These are phyloP conservation scores for Amblyopsis rosae DNA, from an alignment of 2,113 vertebrate genomes.

Conservation along the genomic window DNA sequence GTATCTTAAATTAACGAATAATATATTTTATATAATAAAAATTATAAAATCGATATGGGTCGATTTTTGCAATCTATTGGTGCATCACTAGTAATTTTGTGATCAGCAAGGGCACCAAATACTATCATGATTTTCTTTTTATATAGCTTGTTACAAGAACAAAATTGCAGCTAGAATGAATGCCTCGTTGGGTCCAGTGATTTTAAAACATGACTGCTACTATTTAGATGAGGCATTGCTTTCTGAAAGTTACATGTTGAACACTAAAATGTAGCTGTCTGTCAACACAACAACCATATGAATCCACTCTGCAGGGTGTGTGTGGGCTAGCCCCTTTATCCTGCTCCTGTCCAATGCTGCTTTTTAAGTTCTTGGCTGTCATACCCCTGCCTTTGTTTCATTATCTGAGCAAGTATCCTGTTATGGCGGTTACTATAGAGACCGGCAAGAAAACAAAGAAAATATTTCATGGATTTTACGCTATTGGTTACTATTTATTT, in stretches of 20 bases:
- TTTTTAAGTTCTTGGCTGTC: constrained; percentile 51
- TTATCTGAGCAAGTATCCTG: constrained; percentile 70
- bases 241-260: constrained; percentile 21
- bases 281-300: neutral
- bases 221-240: neutral
- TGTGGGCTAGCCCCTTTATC: constrained; percentile 27
- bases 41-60: no score
- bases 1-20: no score
- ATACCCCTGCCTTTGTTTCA: constrained; percentile 64
- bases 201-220: constrained; percentile 11
- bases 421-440: constrained; percentile 69
- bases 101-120: neutral
- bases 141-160: neutral
- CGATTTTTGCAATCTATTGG: no score
- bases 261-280: constrained; percentile 12
- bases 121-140: neutral
- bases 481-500: constrained; percentile 24
- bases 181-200: neutral
- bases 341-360: constrained; percentile 34
- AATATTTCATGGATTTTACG: constrained; percentile 40
- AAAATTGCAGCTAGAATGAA: constrained; percentile 4
- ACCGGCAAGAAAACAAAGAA: constrained; percentile 62
- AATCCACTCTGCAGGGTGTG: constrained; percentile 35
- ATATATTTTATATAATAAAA: no score
- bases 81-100: no score